These are phyloP conservation scores for Pundamilia nyererei DNA, from an alignment of 2,113 vertebrate genomes.

Conservation along the genomic window DNA sequence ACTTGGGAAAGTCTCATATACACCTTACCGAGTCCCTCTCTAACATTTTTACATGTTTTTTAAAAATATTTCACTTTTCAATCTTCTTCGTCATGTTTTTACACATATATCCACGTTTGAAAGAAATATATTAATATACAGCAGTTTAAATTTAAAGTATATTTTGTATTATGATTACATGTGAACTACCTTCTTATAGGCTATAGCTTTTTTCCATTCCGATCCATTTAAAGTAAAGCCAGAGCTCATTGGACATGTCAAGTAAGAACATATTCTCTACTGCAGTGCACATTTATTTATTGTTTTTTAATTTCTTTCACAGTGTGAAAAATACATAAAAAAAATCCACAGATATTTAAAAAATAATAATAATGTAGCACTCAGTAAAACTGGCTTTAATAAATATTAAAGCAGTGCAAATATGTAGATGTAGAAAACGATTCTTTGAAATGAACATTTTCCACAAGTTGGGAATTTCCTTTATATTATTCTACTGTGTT, in stretches of 20 bases:
- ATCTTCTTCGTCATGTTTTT: neutral
- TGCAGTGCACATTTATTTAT: neutral
- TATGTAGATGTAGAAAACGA: neutral
- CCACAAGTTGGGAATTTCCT: neutral
- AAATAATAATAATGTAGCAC: neutral
- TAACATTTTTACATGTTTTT: neutral
- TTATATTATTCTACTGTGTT: neutral
- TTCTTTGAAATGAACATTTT: neutral
- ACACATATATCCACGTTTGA: neutral
- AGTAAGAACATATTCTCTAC: neutral
- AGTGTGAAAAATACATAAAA: neutral
- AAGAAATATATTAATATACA: neutral
- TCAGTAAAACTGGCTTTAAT: neutral
- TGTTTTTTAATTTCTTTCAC: neutral
- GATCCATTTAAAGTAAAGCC: neutral
- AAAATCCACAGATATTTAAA: neutral
- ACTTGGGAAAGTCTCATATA: conserved; percentile 8
- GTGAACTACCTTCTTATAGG: neutral
- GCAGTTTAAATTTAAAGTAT: neutral
- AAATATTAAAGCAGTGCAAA: neutral
- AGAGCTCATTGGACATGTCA: neutral
- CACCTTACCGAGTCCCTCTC: neutral
- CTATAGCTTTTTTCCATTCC: neutral
- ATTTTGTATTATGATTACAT: neutral
- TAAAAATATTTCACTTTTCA: neutral